Evolutionary conservation across 2,888 invertebrate genomes (phyloP).

Genomic region (Smittia aterrima): DNA sequence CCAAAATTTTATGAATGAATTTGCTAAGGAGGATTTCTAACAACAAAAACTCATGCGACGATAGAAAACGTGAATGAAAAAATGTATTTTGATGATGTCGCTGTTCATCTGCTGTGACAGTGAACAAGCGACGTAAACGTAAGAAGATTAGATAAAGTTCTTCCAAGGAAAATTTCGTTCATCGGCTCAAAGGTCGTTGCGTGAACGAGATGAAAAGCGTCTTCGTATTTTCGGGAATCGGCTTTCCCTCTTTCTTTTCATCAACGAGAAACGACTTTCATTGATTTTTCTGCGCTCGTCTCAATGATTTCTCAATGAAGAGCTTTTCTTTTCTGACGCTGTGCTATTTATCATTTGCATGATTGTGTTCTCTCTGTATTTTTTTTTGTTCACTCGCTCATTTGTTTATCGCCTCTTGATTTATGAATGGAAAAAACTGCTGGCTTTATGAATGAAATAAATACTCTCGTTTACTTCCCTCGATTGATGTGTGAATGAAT

Average conservation of each 20-base stretch:
- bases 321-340: conserved; percentile 10
- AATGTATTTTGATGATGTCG: background rate
- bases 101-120: background rate
- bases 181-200: background rate
- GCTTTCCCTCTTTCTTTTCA: background rate
- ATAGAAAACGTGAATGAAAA: background rate
- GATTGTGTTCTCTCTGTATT: conserved; percentile 9
- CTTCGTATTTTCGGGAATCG: background rate
- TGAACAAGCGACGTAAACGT: background rate
- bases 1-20: conserved; percentile 22
- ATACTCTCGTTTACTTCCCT: background rate
- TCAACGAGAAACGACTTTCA: background rate
- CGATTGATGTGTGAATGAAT: conserved; percentile 15
- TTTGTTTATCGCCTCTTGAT: conserved; percentile 25
- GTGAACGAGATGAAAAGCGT: background rate
- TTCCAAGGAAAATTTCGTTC: background rate
- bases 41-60: background rate
- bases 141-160: background rate
- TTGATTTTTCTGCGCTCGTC: conserved; percentile 1
- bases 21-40: background rate
- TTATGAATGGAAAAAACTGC: conserved; percentile 16
- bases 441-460: conserved; percentile 9
- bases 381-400: background rate
- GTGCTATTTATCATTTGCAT: conserved; percentile 37
- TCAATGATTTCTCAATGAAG: conserved; percentile 41